These are phyloP conservation scores for Chrysodeixis includens DNA, from an alignment of 2,888 invertebrate genomes.

Conservation along the genomic window DNA sequence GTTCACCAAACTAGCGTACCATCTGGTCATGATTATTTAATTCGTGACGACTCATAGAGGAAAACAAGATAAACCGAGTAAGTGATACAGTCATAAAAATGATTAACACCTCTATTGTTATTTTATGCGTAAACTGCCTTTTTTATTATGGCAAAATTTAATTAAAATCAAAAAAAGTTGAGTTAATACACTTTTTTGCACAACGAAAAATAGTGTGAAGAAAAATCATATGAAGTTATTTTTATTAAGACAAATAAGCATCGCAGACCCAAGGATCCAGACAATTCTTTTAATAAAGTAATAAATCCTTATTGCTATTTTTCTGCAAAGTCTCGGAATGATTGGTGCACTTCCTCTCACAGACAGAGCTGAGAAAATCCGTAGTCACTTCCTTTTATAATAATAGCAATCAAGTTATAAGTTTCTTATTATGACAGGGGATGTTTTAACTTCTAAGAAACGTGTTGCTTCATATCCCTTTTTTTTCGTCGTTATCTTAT, in stretches of 20 bases:
- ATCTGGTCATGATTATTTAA: conserved; percentile 30
- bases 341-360: too few species aligned
- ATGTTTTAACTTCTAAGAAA: too few species aligned
- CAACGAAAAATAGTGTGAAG: neutral
- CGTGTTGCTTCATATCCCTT: too few species aligned
- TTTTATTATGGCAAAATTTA: neutral
- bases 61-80: conserved; percentile 28
- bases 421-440: too few species aligned
- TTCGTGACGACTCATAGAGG: conserved; percentile 22
- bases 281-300: too few species aligned
- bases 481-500: too few species aligned
- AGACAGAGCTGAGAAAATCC: too few species aligned
- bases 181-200: neutral
- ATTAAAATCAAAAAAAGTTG: neutral
- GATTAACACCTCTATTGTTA: conserved; percentile 13
- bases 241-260: neutral
- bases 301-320: neutral
- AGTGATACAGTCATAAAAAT: conserved; percentile 22
- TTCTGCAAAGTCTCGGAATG: neutral
- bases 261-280: too few species aligned
- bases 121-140: neutral
- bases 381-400: too few species aligned
- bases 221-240: neutral
- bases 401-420: neutral
- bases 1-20: neutral